These are phyloP conservation scores for Nyctibius bracteatus DNA, from an alignment of 2,113 vertebrate genomes.

Conservation along the genomic window DNA sequence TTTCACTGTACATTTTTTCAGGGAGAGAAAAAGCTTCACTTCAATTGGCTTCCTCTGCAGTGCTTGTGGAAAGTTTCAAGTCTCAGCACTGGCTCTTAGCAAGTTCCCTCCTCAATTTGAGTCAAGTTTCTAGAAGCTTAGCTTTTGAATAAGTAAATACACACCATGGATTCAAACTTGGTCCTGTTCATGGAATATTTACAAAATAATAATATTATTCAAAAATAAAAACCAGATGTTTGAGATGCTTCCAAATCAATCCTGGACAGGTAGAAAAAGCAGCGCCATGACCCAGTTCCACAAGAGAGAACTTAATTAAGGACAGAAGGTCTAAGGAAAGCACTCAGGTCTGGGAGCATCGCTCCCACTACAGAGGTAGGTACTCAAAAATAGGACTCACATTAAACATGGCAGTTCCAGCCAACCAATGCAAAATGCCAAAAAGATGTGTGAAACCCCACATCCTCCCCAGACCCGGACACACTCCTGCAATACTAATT, in stretches of 20 bases:
- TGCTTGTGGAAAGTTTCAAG: background rate
- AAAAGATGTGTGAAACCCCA: background rate
- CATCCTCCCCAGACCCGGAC: background rate
- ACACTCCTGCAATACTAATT: background rate
- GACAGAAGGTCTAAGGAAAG: background rate
- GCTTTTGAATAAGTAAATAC: background rate
- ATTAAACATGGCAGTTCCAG: background rate
- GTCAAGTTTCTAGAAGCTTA: background rate
- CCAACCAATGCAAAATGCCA: background rate
- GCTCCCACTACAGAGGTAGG: background rate
- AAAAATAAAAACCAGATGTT: background rate
- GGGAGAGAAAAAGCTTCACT: background rate
- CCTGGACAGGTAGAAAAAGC: background rate
- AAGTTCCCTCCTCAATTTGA: background rate
- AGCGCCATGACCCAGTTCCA: background rate
- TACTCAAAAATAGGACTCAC: background rate
- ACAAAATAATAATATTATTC: background rate
- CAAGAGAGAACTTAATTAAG: background rate
- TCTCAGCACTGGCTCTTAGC: background rate
- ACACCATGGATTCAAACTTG: background rate
- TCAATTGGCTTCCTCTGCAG: background rate
- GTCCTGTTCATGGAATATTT: background rate
- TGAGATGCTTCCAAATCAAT: background rate
- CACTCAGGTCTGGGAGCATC: background rate
- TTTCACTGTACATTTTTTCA: background rate